phyloP scores from a whole-genome alignment of 2,797 vertebrate species.

The Amniataba percoides region DNA sequence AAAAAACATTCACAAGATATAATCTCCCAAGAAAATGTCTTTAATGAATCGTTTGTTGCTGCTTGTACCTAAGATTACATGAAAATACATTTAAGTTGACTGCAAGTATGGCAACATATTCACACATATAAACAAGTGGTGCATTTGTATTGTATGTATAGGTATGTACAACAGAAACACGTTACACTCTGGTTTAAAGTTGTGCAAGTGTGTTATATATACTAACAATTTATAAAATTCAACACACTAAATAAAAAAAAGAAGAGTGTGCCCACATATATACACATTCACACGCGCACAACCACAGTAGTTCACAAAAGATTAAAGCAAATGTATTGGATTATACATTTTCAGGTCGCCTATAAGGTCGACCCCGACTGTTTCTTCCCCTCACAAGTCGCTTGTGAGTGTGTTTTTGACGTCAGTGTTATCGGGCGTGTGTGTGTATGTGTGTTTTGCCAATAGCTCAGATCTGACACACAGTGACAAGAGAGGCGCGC shows the following conservation, averaged over 20 bases:
- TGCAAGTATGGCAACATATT: conserved; percentile 87
- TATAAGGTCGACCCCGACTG: conserved; percentile 83
- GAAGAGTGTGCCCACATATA: conserved; percentile 82
- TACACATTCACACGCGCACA: conserved; percentile 84
- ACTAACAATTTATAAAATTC: conserved; percentile 85
- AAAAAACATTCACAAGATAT: conserved; percentile 57
- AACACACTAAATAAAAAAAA: conserved; percentile 80
- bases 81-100: conserved; percentile 87
- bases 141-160: conserved; percentile 85
- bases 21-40: conserved; percentile 86
- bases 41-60: conserved; percentile 86
- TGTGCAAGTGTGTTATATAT: conserved; percentile 87
- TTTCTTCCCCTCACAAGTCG: conserved; percentile 80
- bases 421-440: conserved; percentile 79
- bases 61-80: conserved; percentile 86
- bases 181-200: conserved; percentile 84
- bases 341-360: conserved; percentile 86
- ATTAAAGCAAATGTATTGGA: conserved; percentile 86
- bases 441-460: conserved; percentile 64
- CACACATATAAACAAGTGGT: conserved; percentile 88
- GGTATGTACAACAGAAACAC: conserved; percentile 86
- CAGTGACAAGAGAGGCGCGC: conserved; percentile 29
- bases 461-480: conserved; percentile 42
- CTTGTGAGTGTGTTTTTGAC: conserved; percentile 82
- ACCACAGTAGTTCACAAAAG: conserved; percentile 85